Evolutionary conservation across 1,140 invertebrate genomes (phyloP), one percentile per base, ranked within the genome.

Genomic region (Aradophagus sp.): DNA sequence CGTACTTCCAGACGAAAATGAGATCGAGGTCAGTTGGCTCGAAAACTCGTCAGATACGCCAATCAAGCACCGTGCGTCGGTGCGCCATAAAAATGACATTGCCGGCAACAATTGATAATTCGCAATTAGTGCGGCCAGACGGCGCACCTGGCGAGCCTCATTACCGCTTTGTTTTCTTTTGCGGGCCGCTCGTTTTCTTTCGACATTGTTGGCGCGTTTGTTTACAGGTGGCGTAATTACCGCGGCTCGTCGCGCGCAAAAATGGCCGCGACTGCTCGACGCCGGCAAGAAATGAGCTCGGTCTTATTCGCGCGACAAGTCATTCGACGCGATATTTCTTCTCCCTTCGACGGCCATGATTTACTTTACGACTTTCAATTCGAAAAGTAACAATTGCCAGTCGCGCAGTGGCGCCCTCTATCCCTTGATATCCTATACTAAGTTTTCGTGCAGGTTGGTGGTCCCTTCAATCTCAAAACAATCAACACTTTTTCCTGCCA

Each of bases 21-120:
- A 58, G 55, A 58, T 58, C 55, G 42, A 47, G 55, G 55, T 58
- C 55, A 58, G 41, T 47, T 58, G 10, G 19, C 23, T 58, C 42
- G 41, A 39, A 45, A 47, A 58, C 55, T 47, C 12, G 32, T 58
- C 23, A 34, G 42, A 38, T 58, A 39, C 41, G 41, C 20, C 55
- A 58, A 58, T 58, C 55, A 47, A 19, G 20, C 32, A 38, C 42
- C 39, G 12, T 17, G 52, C 13, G 1, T 4, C 7, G 16, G 16
- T 41, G 29, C 8, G 41, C 41, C 42, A 39, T 58, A 45, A 58
- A 58, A 58, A 31, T 38, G 20, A 20, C 15, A 34, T 10, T 47
- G 11, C 42, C 11, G 16, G 2, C 58, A 50, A 42, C 58, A 52
- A 62, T 62, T 62, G 38, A 50, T 62, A 50, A 62, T 52, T 52